Conservation (phyloP, 2,888 invertebrate genomes). For the Volucella zonaria region DNA sequence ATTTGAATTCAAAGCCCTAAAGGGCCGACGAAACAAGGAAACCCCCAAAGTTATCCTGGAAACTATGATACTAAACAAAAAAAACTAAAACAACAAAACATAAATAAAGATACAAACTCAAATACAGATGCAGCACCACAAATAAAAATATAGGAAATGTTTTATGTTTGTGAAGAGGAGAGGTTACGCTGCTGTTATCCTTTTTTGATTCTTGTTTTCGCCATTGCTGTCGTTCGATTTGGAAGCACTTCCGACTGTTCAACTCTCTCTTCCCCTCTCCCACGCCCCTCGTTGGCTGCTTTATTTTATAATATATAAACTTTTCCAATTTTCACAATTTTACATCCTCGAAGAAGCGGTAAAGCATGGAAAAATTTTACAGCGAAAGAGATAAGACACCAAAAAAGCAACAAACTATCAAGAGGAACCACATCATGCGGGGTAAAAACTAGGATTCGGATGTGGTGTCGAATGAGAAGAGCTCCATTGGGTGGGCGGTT, state of each 20-base stretch:
- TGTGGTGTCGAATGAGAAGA: constrained; percentile 21
- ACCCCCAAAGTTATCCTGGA: constrained; percentile 8
- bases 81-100: not conserved
- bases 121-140: constrained; percentile 49
- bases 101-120: constrained; percentile 13
- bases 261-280: not conserved
- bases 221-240: constrained; percentile 61
- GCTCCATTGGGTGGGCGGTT: not conserved
- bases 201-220: constrained; percentile 61
- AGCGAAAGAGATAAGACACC: constrained; percentile 19
- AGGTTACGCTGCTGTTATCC: constrained; percentile 21
- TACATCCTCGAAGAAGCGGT: constrained; percentile 54
- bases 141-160: constrained; percentile 47
- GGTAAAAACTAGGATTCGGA: constrained; percentile 6
- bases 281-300: constrained; percentile 8
- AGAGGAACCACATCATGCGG: constrained; percentile 7
- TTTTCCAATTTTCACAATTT: constrained; percentile 72
- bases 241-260: constrained; percentile 7
- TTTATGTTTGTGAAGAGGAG: constrained; percentile 19
- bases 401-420: constrained; percentile 5
- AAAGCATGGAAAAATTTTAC: constrained; percentile 49
- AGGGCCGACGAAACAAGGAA: constrained; percentile 11
- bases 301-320: constrained; percentile 65
- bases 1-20: constrained; percentile 21
- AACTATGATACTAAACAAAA: constrained; percentile 51